phyloP scores from a whole-genome alignment of 2,113 vertebrate species.

The Anolis sagrei region DNA sequence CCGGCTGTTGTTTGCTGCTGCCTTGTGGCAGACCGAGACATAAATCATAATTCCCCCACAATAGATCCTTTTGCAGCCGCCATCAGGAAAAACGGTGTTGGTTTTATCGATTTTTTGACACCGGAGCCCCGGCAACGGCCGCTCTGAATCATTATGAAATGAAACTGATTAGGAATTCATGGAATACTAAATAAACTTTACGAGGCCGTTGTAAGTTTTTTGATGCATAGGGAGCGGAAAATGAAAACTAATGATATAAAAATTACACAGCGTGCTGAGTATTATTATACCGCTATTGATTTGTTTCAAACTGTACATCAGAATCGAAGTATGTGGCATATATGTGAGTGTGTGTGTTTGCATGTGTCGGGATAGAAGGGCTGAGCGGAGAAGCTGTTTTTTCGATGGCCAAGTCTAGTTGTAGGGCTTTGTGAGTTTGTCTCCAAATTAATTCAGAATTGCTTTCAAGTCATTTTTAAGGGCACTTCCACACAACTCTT shows the following conservation, averaged over 20 bases:
- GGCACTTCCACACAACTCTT: no score
- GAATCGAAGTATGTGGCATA: slow-evolving; percentile 82
- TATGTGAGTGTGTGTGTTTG: slow-evolving; percentile 37
- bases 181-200: slow-evolving; percentile 99
- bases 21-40: slow-evolving; percentile 88
- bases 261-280: slow-evolving; percentile 96
- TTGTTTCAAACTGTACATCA: slow-evolving; percentile 97
- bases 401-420: slow-evolving; percentile 49
- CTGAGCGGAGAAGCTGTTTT: not conserved
- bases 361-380: slow-evolving; percentile 8
- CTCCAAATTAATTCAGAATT: no score
- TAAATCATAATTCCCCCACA: slow-evolving; percentile 99
- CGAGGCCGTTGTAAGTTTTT: slow-evolving; percentile 89
- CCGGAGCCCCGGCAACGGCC: slow-evolving; percentile 81
- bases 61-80: slow-evolving; percentile 95
- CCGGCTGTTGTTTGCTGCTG: slow-evolving; percentile 86
- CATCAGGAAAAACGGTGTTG: slow-evolving; percentile 94
- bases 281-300: slow-evolving; percentile 99
- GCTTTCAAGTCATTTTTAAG: no score
- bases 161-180: slow-evolving; percentile 99
- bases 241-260: slow-evolving; percentile 98
- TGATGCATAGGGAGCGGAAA: slow-evolving; percentile 90
- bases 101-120: slow-evolving; percentile 98
- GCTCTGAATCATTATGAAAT: slow-evolving; percentile 97
- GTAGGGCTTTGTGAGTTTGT: slow-evolving; percentile 25